A percentile compares a stretch with the other conserved stretches of the same genome.
phyloP scores from a whole-genome alignment of 2,797 vertebrate genomes.

The Pipistrellus pygmaeus region DNA sequence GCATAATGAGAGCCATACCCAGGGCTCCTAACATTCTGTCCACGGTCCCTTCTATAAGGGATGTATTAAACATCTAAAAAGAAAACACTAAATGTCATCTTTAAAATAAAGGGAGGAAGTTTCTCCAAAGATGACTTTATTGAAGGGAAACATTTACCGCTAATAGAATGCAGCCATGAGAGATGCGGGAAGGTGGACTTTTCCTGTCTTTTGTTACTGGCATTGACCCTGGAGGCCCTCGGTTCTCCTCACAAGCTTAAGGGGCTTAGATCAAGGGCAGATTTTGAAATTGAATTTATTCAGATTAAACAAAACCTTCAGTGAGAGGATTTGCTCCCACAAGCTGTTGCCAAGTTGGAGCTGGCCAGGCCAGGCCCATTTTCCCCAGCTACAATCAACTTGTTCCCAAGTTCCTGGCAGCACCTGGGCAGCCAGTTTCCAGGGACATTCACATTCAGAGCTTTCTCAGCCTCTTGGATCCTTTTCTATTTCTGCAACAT shows the following conservation, averaged over 20 bases:
- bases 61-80: not conserved
- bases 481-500: not conserved
- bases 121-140: constrained; percentile 87
- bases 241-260: constrained; percentile 90
- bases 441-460: constrained; percentile 67
- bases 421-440: constrained; percentile 65
- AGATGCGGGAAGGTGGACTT: constrained; percentile 88
- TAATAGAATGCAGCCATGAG: constrained; percentile 85
- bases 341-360: constrained; percentile 92
- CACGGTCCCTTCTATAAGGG: not conserved
- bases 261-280: constrained; percentile 94
- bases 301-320: constrained; percentile 92
- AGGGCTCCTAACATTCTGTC: not conserved
- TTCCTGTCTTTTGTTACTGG: constrained; percentile 90
- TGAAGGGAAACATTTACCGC: constrained; percentile 87
- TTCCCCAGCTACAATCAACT: constrained; percentile 80
- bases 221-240: constrained; percentile 91
- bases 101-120: constrained; percentile 65
- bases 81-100: constrained; percentile 83
- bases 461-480: not conserved
- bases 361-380: constrained; percentile 83
- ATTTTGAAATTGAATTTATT: constrained; percentile 96
- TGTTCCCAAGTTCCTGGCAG: constrained; percentile 67
- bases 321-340: constrained; percentile 91
- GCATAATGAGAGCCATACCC: not conserved